Base-by-base conservation (phyloP, 2,797 vertebrate genomes). In the Peromyscus aztecus region DNA sequence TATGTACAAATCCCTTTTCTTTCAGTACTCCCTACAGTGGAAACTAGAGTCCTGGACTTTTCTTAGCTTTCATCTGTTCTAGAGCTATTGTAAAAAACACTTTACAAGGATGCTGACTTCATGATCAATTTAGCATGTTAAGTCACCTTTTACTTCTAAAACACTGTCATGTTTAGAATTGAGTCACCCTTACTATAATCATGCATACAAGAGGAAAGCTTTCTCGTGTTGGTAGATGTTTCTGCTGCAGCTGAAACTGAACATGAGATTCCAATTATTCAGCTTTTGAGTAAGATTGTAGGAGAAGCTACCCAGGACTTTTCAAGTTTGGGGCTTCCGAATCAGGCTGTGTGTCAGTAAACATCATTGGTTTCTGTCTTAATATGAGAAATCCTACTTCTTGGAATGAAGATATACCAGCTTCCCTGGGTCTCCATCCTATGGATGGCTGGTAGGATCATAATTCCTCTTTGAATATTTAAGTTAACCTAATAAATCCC, bases 271-370 rank as follows among this genome's bases (percentile, higher is more conserved):
- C 2, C 59, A 31, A 1, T 23, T 52, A 4, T 49, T 52, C 16
- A 24, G 34, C 11, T 34, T 31, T 73, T 17, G 2, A 88, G 2
- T 9, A 11, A 4, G 21, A 80, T 17, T 80, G 1, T 4, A n/a
- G 17, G 24, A 73, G 4, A 0, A 2, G 10, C 34, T 71, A 14
- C 49, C 16, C 4, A 65, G 11, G 0, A 10, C 37, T 13, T 88
- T 31, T 52, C 4, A 12, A 17, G 3, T 11, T 6, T 57, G 61
- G 2, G 29, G 0, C 0, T 5, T 46, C 34, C 17, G 24, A 12
- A 13, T 52, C 24, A 13, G 23, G 11, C 24, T 75, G 43, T 2
- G 0, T 81, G 6, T 12, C 4, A 4, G 55, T 29, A 29, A 52
- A 24, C 21, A 27, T 86, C 10, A 37, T 29, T 63, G 24, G 2